Percentiles rank a stretch among this genome's conserved stretches.
Evolutionary conservation across 2,888 invertebrate species (phyloP).

Genomic region (Eupithecia insigniata): DNA sequence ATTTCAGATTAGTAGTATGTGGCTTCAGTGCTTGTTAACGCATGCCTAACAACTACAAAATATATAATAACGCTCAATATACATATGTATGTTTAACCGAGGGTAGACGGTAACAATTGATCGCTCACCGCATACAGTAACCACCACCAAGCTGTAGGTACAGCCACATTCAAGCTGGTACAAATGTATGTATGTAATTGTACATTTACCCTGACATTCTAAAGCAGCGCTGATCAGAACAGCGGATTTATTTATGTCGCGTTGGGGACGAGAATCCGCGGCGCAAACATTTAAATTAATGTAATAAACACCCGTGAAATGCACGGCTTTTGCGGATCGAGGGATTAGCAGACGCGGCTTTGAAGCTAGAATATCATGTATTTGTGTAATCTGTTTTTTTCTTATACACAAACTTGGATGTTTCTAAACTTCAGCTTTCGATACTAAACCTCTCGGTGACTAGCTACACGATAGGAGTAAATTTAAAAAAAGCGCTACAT

Average conservation of each 20-base stretch:
- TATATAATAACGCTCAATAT: neutral
- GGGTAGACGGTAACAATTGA: neutral
- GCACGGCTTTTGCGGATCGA: slow-evolving; percentile 61
- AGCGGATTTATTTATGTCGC: slow-evolving; percentile 57
- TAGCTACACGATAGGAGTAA: too few species aligned
- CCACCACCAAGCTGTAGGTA: neutral
- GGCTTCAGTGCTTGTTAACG: neutral
- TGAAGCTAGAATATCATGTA: slow-evolving; percentile 22
- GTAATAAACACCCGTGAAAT: slow-evolving; percentile 82
- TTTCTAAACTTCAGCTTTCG: neutral
- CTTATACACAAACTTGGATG: neutral
- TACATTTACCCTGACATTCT: slow-evolving; percentile 19
- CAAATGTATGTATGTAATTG: neutral
- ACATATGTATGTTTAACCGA: neutral
- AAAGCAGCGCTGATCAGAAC: slow-evolving; percentile 45
- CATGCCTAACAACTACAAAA: neutral
- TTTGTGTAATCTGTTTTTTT: slow-evolving; percentile 3
- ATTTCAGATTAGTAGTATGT: neutral
- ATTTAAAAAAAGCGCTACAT: too few species aligned
- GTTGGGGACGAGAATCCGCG: slow-evolving; percentile 60
- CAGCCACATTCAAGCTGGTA: slow-evolving; percentile 1
- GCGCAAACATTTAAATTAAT: slow-evolving; percentile 83
- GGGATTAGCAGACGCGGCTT: slow-evolving; percentile 58
- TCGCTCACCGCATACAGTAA: neutral
- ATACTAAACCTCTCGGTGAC: too few species aligned